Percentiles rank a stretch among this genome's conserved stretches.
Conservation (phyloP, 2,888 invertebrate genomes). For the Epinotia ramella region DNA sequence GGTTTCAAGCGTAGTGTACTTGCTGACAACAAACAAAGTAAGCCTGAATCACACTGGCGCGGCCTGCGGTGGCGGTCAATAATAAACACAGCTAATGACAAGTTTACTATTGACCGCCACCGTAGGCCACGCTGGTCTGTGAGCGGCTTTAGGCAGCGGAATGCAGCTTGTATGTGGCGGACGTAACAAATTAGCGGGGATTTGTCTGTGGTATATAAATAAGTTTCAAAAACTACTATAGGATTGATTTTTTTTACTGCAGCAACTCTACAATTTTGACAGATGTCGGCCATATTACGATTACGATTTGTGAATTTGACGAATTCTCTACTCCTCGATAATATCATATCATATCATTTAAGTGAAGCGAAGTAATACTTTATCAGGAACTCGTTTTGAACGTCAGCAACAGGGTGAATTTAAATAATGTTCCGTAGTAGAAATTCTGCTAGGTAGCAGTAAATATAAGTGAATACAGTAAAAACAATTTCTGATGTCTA, state of each 20-base stretch:
- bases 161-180: background rate
- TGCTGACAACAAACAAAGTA: too few species aligned
- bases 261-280: slow-evolving; percentile 57
- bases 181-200: background rate
- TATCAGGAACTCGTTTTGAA: slow-evolving; percentile 43
- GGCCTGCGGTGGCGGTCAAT: too few species aligned
- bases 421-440: slow-evolving; percentile 23
- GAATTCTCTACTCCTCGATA: slow-evolving; percentile 53
- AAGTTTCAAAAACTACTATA: slow-evolving; percentile 35
- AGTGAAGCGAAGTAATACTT: slow-evolving; percentile 44
- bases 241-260: slow-evolving; percentile 46
- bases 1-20: too few species aligned
- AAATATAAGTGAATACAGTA: slow-evolving; percentile 64
- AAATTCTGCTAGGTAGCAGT: slow-evolving; percentile 29
- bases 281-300: slow-evolving; percentile 74
- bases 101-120: too few species aligned
- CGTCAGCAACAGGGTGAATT: slow-evolving; percentile 20
- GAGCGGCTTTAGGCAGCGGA: background rate
- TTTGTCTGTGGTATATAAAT: slow-evolving; percentile 16
- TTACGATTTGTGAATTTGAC: slow-evolving; percentile 57
- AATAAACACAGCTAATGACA: too few species aligned
- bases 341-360: slow-evolving; percentile 34
- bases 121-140: too few species aligned
- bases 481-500: slow-evolving; percentile 76
- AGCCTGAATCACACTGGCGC: too few species aligned